Evolutionary conservation across 2,113 vertebrate species (phyloP).

Genomic region (Gallinago jamesoni): DNA sequence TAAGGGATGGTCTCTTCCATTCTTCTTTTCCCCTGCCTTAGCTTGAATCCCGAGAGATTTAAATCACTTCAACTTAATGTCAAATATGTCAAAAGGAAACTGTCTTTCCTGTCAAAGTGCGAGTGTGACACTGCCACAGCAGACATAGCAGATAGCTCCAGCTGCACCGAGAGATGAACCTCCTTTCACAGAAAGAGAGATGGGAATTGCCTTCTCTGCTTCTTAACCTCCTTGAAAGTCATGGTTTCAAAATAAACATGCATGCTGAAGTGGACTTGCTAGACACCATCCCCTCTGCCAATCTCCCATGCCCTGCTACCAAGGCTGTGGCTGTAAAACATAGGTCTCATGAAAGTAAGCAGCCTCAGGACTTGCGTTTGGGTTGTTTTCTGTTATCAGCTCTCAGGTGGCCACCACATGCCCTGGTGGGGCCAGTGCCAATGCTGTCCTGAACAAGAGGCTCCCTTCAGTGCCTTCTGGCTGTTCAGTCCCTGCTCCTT

Average conservation of each 20-base stretch:
- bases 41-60: conserved; percentile 6
- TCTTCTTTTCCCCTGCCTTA: conserved; percentile 1
- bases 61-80: conserved; percentile 40
- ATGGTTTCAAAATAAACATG: not conserved
- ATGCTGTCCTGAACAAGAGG: not conserved
- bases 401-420: not conserved
- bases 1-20: not conserved
- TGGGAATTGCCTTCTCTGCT: not conserved
- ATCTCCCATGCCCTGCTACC: not conserved
- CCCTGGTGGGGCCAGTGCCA: not conserved
- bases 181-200: not conserved
- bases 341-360: not conserved
- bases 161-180: conserved; percentile 4
- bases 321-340: not conserved
- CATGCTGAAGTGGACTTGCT: not conserved
- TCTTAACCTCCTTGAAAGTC: not conserved
- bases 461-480: not conserved
- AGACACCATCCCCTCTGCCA: not conserved
- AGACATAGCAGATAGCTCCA: not conserved
- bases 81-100: conserved; percentile 33
- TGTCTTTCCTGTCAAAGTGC: not conserved
- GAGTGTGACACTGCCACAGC: not conserved
- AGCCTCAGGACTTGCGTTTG: not conserved
- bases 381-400: not conserved
- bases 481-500: not conserved